phyloP scores from a whole-genome alignment of 2,797 vertebrate species.

The Darevskia nairensis region DNA sequence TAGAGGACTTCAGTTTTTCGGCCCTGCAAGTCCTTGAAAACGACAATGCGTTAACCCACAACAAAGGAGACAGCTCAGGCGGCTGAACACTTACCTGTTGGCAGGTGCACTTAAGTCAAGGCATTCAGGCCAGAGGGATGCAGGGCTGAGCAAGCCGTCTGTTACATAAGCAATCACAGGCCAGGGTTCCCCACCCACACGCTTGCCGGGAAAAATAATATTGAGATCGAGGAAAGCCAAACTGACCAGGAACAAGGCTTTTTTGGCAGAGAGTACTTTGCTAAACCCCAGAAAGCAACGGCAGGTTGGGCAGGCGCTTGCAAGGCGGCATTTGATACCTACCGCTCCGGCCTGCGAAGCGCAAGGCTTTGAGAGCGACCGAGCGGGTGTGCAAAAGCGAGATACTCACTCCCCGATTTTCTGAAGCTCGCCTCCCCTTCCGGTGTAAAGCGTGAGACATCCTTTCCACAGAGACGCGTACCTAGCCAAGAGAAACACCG shows the following conservation, averaged over 20 bases:
- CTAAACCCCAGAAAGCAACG: neutral
- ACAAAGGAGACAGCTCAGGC: slow-evolving; percentile 33
- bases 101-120: neutral
- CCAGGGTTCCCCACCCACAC: neutral
- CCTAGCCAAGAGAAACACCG: slow-evolving; percentile 72
- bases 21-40: slow-evolving; percentile 59
- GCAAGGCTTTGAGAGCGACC: accelerated
- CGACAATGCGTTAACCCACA: slow-evolving; percentile 48
- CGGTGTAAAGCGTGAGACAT: slow-evolving; percentile 96
- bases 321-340: slow-evolving; percentile 51
- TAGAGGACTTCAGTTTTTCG: slow-evolving; percentile 68
- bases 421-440: slow-evolving; percentile 95
- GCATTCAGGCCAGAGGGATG: neutral
- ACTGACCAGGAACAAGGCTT: too few species aligned
- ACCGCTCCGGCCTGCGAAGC: neutral
- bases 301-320: neutral
- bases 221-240: neutral
- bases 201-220: neutral
- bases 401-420: slow-evolving; percentile 98
- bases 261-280: neutral
- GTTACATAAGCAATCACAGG: neutral
- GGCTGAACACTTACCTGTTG: slow-evolving; percentile 9
- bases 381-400: accelerated
- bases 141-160: neutral
- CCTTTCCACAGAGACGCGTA: slow-evolving; percentile 99